A percentile compares a stretch with the other conserved stretches of the same genome.
These are phyloP conservation scores for Sebastes paucispinis DNA, from an alignment of 2,797 vertebrate genomes.

Conservation along the genomic window DNA sequence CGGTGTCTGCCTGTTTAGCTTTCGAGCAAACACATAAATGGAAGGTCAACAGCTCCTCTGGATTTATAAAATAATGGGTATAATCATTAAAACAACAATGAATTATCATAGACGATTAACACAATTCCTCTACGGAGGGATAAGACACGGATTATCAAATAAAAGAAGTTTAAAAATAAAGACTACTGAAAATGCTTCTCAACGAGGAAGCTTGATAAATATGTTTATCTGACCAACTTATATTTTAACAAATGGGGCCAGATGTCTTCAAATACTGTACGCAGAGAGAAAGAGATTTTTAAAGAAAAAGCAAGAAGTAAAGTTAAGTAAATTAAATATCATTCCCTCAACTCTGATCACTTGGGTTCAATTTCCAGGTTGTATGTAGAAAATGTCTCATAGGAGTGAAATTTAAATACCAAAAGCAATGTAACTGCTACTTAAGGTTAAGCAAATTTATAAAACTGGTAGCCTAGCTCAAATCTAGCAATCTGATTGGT, in stretches of 20 bases:
- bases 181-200: neutral
- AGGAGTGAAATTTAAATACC: neutral
- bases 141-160: neutral
- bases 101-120: slow-evolving; percentile 37
- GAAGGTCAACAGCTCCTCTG: slow-evolving; percentile 69
- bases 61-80: slow-evolving; percentile 61
- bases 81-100: slow-evolving; percentile 58
- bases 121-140: neutral
- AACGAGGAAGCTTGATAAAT: neutral
- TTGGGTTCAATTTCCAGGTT: neutral
- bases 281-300: neutral
- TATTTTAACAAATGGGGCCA: neutral
- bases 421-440: neutral
- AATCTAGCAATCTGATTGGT: too few species aligned
- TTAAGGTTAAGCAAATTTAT: neutral
- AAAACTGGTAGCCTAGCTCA: neutral
- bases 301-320: neutral
- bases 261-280: neutral
- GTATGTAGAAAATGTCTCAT: neutral
- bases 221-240: neutral
- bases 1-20: slow-evolving; percentile 65
- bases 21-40: slow-evolving; percentile 67
- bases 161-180: neutral
- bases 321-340: neutral
- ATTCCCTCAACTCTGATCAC: neutral